Evolutionary conservation across 2,797 vertebrate species (phyloP).

Genomic region (Hylomyscus alleni): DNA sequence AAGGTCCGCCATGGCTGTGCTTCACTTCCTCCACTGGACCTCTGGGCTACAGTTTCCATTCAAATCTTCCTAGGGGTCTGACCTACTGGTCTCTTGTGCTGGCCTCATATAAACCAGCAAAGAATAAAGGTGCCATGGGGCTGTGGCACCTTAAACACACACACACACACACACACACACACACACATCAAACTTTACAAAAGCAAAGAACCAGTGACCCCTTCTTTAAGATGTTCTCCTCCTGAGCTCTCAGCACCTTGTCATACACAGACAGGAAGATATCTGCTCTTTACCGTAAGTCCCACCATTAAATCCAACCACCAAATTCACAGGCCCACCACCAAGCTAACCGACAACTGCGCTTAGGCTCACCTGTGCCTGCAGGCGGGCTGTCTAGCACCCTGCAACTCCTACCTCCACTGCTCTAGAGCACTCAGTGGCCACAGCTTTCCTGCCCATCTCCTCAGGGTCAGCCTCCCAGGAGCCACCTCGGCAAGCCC

Average conservation of each 20-base stretch:
- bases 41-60: background rate
- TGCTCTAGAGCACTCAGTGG: background rate
- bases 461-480: background rate
- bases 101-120: background rate
- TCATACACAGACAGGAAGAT: background rate
- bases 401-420: background rate
- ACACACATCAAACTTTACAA: background rate
- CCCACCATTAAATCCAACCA: background rate
- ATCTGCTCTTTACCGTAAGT: background rate
- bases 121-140: background rate
- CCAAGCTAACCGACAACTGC: rapidly evolving
- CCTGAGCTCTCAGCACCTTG: background rate
- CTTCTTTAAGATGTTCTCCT: background rate
- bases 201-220: background rate
- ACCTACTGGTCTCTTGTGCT: background rate
- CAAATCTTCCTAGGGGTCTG: background rate
- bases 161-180: background rate
- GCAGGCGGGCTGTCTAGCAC: background rate
- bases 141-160: background rate
- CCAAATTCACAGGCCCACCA: background rate
- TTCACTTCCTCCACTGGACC: background rate
- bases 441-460: background rate
- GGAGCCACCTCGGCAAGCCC: background rate
- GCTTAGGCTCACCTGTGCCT: background rate
- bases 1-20: background rate